Percentiles rank a stretch among this genome's conserved stretches.
phyloP scores from a whole-genome alignment of 2,797 vertebrate genomes.

The Gadopsis marmoratus region DNA sequence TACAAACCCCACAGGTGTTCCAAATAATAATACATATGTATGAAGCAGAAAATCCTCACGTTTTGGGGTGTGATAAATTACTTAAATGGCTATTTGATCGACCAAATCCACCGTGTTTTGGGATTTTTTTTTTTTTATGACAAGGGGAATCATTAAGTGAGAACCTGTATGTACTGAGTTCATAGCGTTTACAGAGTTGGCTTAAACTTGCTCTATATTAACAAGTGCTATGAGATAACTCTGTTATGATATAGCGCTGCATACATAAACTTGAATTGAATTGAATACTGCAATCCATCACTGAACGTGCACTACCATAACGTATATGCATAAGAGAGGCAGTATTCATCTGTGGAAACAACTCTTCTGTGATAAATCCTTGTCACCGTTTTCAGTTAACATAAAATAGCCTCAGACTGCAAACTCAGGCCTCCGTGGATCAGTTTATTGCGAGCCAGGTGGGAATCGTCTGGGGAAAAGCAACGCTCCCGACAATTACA shows the following conservation, averaged over 20 bases:
- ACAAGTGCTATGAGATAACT: too few relatives aligned
- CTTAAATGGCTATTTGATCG: not conserved
- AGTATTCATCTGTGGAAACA: not conserved
- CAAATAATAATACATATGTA: not conserved
- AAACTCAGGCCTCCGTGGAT: not conserved
- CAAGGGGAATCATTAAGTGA: not conserved
- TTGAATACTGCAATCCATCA: not conserved
- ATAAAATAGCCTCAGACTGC: not conserved
- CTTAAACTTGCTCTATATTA: too few relatives aligned
- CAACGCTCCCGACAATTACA: conserved; percentile 23
- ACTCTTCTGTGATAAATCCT: not conserved
- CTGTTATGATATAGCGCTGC: too few relatives aligned
- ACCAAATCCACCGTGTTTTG: not conserved
- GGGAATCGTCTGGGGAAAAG: conserved; percentile 20
- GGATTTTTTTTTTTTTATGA: not conserved
- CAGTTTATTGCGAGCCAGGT: conserved; percentile 37
- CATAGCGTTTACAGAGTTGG: too few relatives aligned
- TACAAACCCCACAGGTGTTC: not conserved
- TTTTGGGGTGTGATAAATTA: not conserved
- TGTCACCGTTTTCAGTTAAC: not conserved
- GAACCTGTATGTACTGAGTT: not conserved
- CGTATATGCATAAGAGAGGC: not conserved
- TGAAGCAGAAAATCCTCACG: not conserved
- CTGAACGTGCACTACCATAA: not conserved
- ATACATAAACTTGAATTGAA: too few relatives aligned